Evolutionary conservation across 1,140 invertebrate species (phyloP), one percentile per base, ranked within the genome.

Genomic region (Stenopsyche tienmushanensis): DNA sequence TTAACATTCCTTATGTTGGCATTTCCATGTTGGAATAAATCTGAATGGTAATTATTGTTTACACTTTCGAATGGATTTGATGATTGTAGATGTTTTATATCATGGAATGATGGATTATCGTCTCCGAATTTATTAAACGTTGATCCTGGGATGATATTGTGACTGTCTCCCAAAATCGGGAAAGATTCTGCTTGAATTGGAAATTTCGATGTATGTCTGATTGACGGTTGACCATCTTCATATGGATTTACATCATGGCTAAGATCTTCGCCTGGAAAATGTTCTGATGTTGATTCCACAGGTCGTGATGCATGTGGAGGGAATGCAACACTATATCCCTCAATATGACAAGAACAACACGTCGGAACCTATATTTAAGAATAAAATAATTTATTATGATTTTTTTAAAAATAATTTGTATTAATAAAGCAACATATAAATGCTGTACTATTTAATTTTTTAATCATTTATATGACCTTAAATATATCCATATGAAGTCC

Each of bases 401-500:
- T 58, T 60, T 17, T 3, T 24, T 54, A 24, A n/a, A 57, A 62
- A 29, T 3, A 29, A 8, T 57, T 64, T 39, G 20, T 25, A 41
- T 39, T 21, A 53, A 9, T 10, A 20, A 9, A 53, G 7, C 9
- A 20, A 3, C 8, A 18, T 53, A 21, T n/a, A 53, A 49, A 39
- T 39, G 34, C 34, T 8, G 7, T 34, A 34, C 13, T 34, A 34
- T 34, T 34, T 34, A 7, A 13, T 7, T 5, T 7, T 34, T 34
- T 34, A 34, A 34, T 13, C 13, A 5, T 34, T 34, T 5, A 34
- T 34, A 34, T 34, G 29, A 87, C 86, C 83, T 92, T 92, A 72
- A 92, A 93, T 41, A 92, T 90, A 73, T 94, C 92, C 83, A 93
- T 91, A 69, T 93, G 91, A 1, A 94, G 80, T 5, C 91, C 91